Evolutionary conservation across 2,113 vertebrate species (phyloP), one percentile per base, ranked within the genome.

Genomic region (Notarius quadriscutis): DNA sequence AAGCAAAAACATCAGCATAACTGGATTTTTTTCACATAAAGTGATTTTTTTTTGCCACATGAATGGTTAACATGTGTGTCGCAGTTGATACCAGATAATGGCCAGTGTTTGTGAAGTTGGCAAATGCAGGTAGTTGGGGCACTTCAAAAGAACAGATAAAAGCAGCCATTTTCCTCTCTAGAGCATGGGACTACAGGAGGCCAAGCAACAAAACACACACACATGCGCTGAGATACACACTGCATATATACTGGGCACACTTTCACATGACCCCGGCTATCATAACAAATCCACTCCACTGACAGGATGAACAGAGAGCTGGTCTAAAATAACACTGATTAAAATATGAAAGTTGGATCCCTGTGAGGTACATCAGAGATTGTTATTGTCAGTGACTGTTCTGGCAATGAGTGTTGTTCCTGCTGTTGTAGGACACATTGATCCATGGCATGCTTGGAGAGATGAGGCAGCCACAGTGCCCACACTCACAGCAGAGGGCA

Each of bases 111-210:
- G 71, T 85, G 75, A 87, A 20, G 88, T 80, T 90, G 85, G 85
- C 89, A 89, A 86, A 81, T 69, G 69, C 57, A 84, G 85, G 86
- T 86, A 74, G 81, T 77, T 86, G 30, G 30, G 81, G 75, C 88
- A 86, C 83, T 90, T 92, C 89, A 90, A 91, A 90, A 78, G 82
- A 63, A 53, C 48, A 87, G 90, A 92, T 92, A 91, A 91, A 91
- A 88, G 88, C 48, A 87, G 78, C 55, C 83, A 48, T 88, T 89
- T 90, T 87, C 88, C 77, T 81, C 34, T 86, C 60, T 53, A 48
- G 50, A 80, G 81, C 65, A 30, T 22, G 18, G 63, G 62, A 62
- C 67, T 84, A 60, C 84, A 75, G 88, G 91, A 87, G 80, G 62
- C 69, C 86, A 77, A 65, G 81, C 87, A 87, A 74, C 86, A n/a